These are phyloP conservation scores for Emberiza fucata DNA, from an alignment of 2,113 vertebrate genomes.

Conservation along the genomic window DNA sequence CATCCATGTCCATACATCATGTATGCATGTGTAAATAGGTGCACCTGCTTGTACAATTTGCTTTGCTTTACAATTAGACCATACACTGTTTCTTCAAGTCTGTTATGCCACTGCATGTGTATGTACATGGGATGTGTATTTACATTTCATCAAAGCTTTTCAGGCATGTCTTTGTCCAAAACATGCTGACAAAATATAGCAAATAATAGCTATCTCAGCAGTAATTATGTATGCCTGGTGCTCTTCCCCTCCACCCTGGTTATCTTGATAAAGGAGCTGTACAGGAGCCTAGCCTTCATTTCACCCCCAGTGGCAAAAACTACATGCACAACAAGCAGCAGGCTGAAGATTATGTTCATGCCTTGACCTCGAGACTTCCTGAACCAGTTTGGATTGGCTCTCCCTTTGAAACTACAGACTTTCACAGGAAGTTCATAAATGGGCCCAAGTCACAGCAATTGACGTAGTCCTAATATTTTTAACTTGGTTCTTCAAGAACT, in stretches of 20 bases:
- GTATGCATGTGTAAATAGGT: not conserved
- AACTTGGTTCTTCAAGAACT: constrained; percentile 33
- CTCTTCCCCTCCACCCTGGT: not conserved
- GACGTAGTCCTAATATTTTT: constrained; percentile 56
- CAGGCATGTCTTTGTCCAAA: not conserved
- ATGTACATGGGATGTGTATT: not conserved
- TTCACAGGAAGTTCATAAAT: constrained; percentile 60
- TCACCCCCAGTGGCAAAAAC: not conserved
- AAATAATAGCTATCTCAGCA: not conserved
- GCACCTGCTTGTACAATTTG: not conserved
- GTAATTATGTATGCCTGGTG: not conserved
- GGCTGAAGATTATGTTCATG: constrained; percentile 21
- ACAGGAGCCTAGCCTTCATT: not conserved
- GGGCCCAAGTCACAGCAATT: constrained; percentile 54
- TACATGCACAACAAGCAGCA: constrained; percentile 9
- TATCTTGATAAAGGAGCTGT: constrained; percentile 11
- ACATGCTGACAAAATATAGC: not conserved
- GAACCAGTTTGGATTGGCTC: constrained; percentile 62
- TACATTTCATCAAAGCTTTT: not conserved
- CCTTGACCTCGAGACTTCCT: constrained; percentile 58
- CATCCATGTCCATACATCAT: not conserved
- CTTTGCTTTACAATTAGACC: not conserved
- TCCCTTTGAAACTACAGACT: constrained; percentile 32
- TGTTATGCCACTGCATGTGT: not conserved
- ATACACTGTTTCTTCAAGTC: not conserved